Percentiles rank a stretch among this genome's conserved stretches.
phyloP scores from a whole-genome alignment of 2,888 invertebrate species.

The Chaetogeoica ovagalla region DNA sequence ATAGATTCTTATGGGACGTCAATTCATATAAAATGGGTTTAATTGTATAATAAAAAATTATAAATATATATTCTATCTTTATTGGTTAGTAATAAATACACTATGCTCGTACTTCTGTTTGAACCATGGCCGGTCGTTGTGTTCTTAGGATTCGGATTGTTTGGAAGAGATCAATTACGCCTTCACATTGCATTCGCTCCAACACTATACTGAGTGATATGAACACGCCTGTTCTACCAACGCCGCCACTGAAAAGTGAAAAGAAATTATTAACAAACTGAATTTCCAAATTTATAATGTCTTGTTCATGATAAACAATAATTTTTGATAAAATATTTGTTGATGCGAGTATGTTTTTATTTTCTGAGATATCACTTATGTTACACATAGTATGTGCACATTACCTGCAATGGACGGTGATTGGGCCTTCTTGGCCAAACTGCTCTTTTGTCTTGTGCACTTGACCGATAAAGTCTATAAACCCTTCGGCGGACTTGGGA shows the following conservation, averaged over 20 bases:
- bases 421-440: conserved; percentile 99
- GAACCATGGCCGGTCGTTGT: conserved; percentile 98
- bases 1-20: no score
- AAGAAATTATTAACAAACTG: no score
- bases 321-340: background rate
- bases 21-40: no score
- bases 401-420: conserved; percentile 94
- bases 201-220: conserved; percentile 96
- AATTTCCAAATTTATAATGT: no score
- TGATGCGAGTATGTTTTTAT: no score
- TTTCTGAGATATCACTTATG: no score
- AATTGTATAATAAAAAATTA: no score
- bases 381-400: no score
- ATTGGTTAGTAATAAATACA: no score
- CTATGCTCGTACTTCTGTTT: conserved; percentile 79
- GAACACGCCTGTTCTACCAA: conserved; percentile 97
- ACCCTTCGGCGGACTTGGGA: conserved; percentile 96
- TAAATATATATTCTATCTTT: no score
- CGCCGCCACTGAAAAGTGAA: conserved; percentile 77
- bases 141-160: conserved; percentile 97
- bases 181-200: conserved; percentile 98
- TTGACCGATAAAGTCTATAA: conserved; percentile 99
- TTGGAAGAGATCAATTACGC: conserved; percentile 98
- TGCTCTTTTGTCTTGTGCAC: conserved; percentile 99
- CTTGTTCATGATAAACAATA: background rate